phyloP scores from a whole-genome alignment of 2,797 vertebrate genomes.

The Gorsachius magnificus region DNA sequence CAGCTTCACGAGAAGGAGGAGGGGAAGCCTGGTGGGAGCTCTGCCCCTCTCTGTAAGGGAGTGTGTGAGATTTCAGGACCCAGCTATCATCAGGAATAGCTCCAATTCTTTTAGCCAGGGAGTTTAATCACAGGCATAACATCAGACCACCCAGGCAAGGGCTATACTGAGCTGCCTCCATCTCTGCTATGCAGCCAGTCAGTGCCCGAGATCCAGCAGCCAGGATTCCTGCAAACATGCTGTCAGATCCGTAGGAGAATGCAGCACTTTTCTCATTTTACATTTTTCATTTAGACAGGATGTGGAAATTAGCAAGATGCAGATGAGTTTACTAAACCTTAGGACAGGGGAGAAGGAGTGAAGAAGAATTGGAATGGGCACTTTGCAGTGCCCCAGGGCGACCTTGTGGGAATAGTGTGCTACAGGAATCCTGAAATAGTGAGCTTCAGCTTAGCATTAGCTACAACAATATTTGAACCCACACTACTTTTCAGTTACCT shows the following conservation, averaged over 20 bases:
- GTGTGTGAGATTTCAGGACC: slow-evolving; percentile 72
- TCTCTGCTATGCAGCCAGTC: slow-evolving; percentile 39
- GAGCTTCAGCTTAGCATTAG: not conserved
- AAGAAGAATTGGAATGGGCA: not conserved
- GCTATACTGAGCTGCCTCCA: slow-evolving; percentile 37
- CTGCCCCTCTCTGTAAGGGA: slow-evolving; percentile 53
- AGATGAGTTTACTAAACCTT: not conserved
- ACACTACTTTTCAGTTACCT: not conserved
- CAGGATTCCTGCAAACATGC: slow-evolving; percentile 53
- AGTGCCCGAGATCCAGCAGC: slow-evolving; percentile 34
- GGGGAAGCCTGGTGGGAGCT: slow-evolving; percentile 40
- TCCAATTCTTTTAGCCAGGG: slow-evolving; percentile 65
- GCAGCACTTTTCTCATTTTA: not conserved
- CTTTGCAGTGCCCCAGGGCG: not conserved
- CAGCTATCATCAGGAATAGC: slow-evolving; percentile 76
- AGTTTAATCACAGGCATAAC: slow-evolving; percentile 77
- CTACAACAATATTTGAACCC: not conserved
- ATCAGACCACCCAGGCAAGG: slow-evolving; percentile 89
- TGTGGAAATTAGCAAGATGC: not conserved
- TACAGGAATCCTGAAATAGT: not conserved
- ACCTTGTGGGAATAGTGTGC: not conserved
- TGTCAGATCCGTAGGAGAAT: slow-evolving; percentile 29
- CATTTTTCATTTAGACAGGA: slow-evolving; percentile 48
- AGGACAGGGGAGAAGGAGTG: not conserved
- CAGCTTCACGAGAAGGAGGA: slow-evolving; percentile 68